Conservation (phyloP, 2,113 vertebrate species). For the Zootoca vivipara region DNA sequence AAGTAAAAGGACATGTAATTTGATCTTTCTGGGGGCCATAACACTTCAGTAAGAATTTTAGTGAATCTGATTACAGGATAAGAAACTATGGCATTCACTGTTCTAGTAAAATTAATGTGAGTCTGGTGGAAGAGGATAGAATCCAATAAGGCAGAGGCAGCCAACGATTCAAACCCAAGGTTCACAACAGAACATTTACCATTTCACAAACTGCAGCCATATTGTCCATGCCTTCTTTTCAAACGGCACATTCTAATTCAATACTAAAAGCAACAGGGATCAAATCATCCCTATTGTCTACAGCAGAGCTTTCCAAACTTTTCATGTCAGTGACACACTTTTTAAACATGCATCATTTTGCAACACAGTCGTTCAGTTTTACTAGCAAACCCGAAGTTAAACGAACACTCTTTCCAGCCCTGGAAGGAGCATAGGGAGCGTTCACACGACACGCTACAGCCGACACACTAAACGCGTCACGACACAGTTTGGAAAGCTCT, state of each 20-base stretch:
- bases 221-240: neutral
- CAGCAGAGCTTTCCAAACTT: no score
- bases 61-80: neutral
- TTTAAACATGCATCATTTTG: no score
- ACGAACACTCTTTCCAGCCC: no score
- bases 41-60: neutral
- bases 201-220: neutral
- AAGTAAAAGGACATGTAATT: neutral
- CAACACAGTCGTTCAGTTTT: no score
- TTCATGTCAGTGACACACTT: no score
- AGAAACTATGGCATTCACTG: neutral
- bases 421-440: no score
- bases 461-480: no score
- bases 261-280: no score
- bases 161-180: neutral
- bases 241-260: neutral
- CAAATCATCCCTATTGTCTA: no score
- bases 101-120: neutral
- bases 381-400: no score
- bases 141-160: neutral
- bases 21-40: neutral
- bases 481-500: no score
- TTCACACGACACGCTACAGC: no score
- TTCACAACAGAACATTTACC: neutral
- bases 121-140: neutral